Conservation (phyloP, 2,113 vertebrate species). For the Siniperca chuatsi region DNA sequence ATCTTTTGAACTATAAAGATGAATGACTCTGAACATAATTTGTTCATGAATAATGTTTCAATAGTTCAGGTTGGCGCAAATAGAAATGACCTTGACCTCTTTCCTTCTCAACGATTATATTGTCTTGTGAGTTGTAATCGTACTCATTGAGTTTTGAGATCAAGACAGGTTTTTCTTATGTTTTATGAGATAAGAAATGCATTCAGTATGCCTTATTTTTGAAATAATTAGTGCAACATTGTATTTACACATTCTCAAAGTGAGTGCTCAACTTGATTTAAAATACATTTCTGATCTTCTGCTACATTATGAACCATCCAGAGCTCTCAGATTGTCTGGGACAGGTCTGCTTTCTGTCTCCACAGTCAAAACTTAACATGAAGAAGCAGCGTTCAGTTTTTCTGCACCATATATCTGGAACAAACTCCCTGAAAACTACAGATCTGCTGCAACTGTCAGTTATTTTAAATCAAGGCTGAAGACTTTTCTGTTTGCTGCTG, state of each 20-base stretch:
- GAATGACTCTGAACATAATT: not conserved
- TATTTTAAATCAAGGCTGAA: no score
- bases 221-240: not conserved
- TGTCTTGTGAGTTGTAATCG: not conserved
- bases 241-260: not conserved
- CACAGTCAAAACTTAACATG: no score
- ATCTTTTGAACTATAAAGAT: conserved; percentile 17
- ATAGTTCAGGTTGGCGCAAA: not conserved
- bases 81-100: not conserved
- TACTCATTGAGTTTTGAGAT: not conserved
- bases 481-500: no score
- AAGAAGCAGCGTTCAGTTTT: no score
- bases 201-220: not conserved
- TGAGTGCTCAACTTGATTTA: no score
- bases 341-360: no score
- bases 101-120: not conserved
- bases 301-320: no score
- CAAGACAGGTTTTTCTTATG: not conserved
- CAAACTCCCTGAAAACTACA: no score
- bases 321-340: no score
- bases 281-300: no score
- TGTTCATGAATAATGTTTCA: not conserved
- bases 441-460: no score
- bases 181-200: not conserved
- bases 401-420: no score